phyloP scores from a whole-genome alignment of 2,113 vertebrate genomes.

The Osmerus mordax region DNA sequence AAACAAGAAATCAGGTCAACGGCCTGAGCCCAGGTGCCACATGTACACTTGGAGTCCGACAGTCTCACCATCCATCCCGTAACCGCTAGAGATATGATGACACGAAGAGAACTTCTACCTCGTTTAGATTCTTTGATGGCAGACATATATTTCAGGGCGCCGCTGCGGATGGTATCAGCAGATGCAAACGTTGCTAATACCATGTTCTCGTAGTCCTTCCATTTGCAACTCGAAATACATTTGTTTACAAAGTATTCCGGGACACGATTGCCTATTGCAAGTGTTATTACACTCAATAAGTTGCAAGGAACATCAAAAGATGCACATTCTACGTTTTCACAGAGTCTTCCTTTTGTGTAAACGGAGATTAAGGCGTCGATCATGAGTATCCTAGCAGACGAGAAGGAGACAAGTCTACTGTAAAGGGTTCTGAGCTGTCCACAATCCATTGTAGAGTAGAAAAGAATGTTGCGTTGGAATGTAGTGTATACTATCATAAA shows the following conservation, averaged over 20 bases:
- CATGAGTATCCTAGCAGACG: background rate
- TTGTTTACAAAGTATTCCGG: background rate
- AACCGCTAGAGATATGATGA: background rate
- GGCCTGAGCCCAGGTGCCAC: background rate
- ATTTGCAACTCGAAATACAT: background rate
- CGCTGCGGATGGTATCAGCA: background rate
- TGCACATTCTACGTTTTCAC: fast-evolving
- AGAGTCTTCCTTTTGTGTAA: background rate
- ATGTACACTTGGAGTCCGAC: background rate
- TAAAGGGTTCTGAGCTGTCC: background rate
- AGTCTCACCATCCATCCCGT: background rate
- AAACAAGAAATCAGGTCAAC: background rate
- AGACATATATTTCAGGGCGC: background rate
- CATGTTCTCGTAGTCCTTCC: background rate
- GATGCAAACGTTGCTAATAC: background rate
- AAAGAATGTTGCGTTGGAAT: background rate
- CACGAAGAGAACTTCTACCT: background rate
- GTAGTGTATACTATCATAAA: background rate
- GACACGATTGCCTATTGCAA: background rate
- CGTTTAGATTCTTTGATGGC: background rate
- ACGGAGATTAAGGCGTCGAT: background rate
- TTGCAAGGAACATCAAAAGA: background rate
- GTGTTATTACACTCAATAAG: background rate
- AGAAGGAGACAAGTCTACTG: background rate
- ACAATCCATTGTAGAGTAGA: background rate